Evolutionary conservation across 92 coral and sea anemone genomes (phyloP).

Genomic region (Pocillopora meandrina): DNA sequence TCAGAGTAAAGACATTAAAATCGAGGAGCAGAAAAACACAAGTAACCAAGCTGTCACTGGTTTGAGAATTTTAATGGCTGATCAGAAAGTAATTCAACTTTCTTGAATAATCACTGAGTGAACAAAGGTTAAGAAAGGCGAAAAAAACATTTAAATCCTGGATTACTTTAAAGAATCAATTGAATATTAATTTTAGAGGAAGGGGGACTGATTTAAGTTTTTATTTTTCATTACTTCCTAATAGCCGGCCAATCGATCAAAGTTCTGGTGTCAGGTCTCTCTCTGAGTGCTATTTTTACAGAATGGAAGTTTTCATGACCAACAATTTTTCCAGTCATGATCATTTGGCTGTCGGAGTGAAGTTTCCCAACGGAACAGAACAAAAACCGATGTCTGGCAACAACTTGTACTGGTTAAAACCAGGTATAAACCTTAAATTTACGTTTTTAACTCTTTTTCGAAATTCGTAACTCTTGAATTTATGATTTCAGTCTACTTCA

Average conservation of each 20-base stretch:
- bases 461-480: not conserved
- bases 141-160: too few relatives aligned
- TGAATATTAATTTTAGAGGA: too few relatives aligned
- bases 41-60: too few relatives aligned
- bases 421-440: not conserved
- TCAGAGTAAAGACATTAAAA: too few relatives aligned
- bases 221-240: not conserved
- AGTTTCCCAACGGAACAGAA: not conserved
- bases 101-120: too few relatives aligned
- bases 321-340: not conserved
- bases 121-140: too few relatives aligned
- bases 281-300: slow-evolving; percentile 1
- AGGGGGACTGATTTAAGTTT: too few relatives aligned
- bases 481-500: too few relatives aligned
- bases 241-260: slow-evolving; percentile 7
- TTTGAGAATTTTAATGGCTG: too few relatives aligned
- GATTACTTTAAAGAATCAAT: too few relatives aligned
- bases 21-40: too few relatives aligned
- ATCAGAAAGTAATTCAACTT: too few relatives aligned
- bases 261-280: not conserved
- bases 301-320: not conserved
- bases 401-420: slow-evolving; percentile 3
- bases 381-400: slow-evolving; percentile 6
- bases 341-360: slow-evolving; percentile 13
- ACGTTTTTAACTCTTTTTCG: not conserved